Evolutionary conservation across 2,888 invertebrate species (phyloP), one percentile per base, ranked within the genome.

Genomic region (Brachypalpus laphriformis): DNA sequence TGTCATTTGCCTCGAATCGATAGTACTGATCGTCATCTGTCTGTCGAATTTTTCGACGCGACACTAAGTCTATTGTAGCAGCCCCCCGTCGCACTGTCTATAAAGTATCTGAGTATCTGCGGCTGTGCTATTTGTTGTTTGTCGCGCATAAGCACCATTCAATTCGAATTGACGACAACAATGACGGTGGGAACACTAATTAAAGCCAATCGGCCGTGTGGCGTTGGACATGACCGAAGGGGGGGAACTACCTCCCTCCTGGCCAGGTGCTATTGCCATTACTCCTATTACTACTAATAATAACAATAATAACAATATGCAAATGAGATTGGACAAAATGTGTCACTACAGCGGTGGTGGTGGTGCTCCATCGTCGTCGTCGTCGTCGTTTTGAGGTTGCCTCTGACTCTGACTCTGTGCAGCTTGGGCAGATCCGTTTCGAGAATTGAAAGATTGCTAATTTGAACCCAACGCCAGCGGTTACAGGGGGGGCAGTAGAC

Each of bases 181-280:
- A 75, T 81, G 66, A 85, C 71, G 85, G 16, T 85, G 75, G 81
- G 71, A 80, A 76, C 85, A 76, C 81, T 85, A 85, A 85, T 85
- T 85, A 85, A 85, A 85, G 70, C 54, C 75, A 81, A 85, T 85
- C 81, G 85, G 31, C 81, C 47, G 71, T 81, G 34, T 81, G 85
- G 71, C 85, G 81, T 76, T 76, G 65, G 59, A 81, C 80, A 85
- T 75, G 80, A 83, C 61, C 65, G 18, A 45, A 25, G 20, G 34
- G 34, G 49, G 42, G n/a, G n/a, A n/a, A n/a, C 49, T 61, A 75
- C 70, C 81, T 34, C 34, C 34, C 34, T 8, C 71, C 70, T 80
- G 11, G 75, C 81, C 80, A 85, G 81, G 75, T 80, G 81, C 75
- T 56, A 20, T 63, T 45, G 56, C 59, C 65, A 70, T 59, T 85